Base-by-base conservation (phyloP, 2,113 vertebrate genomes). In the Manacus vitellinus region DNA sequence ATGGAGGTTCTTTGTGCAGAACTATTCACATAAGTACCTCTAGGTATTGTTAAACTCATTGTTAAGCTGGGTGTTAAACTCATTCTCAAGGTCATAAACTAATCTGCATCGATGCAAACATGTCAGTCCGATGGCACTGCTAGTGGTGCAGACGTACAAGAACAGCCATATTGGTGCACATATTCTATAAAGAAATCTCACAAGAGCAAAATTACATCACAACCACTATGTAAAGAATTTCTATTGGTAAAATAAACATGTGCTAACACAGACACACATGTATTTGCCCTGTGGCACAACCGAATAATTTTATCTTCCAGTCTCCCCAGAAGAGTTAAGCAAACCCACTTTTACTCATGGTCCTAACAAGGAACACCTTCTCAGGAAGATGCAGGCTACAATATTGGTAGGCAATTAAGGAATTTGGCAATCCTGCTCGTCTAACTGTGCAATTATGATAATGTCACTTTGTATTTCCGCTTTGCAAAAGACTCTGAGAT, bases 1-100 rank as follows among this genome's bases (percentile, higher is more conserved):
- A 56, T 9, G 6, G 31, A 12, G 6, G 11, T 46, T 16, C 66
- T 91, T 83, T 73, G 35, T 0, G 0, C 6, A 25, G 33, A 63
- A 31, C 17, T 75, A 25, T 17, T 79, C 35, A 49, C 20, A 6
- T 22, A 33, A 44, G 24, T n/a, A 39, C 37, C 28, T 71, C 24
- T 49, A 87, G 22, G 14, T 49, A 30, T 49, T 44, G 25, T 52
- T 52, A 52, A 28, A 52, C 25, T 27, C 24, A 23, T 10, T 62
- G 28, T 12, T 51, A 51, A 51, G 25, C 24, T 66, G 24, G 31
- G 20, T 78, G 9, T 16, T 39, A 65, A 89, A 70, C 5, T 47
- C 30, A 46, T 88, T 92, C 43, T 35, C 51, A 27, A 82, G 71
- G 21, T 8, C 30, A 70, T 52, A 44, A 78, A 46, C 6, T 54